These are phyloP conservation scores for Rhinopomastus cyanomelas DNA, from an alignment of 2,113 vertebrate genomes.

Conservation along the genomic window DNA sequence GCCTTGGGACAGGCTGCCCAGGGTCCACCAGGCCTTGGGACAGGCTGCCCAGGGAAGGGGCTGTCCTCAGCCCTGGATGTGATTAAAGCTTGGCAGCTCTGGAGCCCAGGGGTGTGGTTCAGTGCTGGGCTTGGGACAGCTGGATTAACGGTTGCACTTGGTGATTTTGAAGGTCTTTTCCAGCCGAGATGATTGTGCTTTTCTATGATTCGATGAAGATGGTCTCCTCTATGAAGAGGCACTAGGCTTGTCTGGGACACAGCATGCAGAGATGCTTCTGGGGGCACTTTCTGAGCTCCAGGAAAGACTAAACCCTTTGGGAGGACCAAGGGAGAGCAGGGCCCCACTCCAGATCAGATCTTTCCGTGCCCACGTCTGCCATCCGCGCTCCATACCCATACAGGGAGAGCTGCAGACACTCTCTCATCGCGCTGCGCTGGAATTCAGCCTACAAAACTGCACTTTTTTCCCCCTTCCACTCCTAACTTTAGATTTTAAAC, in stretches of 20 bases:
- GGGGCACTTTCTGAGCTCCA: background rate
- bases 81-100: too few species aligned
- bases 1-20: too few species aligned
- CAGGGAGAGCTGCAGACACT: constrained; percentile 35
- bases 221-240: background rate
- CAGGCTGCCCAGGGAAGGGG: too few species aligned
- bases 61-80: too few species aligned
- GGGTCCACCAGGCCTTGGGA: too few species aligned
- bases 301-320: background rate
- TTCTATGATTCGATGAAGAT: accelerated
- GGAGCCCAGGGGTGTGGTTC: too few species aligned
- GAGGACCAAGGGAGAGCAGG: background rate
- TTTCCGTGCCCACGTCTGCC: background rate
- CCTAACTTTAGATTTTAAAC: constrained; percentile 64
- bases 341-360: background rate
- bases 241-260: background rate
- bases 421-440: background rate
- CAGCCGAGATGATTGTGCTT: too few species aligned
- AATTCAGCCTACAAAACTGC: constrained; percentile 33
- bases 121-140: too few species aligned
- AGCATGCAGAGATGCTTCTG: accelerated
- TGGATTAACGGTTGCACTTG: too few species aligned
- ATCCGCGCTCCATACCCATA: constrained; percentile 21
- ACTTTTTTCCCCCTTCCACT: background rate
- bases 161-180: too few species aligned